Percentiles rank a stretch among this genome's conserved stretches.
Evolutionary conservation across 2,797 vertebrate genomes (phyloP).

Genomic region (Ctenopoma multispine): DNA sequence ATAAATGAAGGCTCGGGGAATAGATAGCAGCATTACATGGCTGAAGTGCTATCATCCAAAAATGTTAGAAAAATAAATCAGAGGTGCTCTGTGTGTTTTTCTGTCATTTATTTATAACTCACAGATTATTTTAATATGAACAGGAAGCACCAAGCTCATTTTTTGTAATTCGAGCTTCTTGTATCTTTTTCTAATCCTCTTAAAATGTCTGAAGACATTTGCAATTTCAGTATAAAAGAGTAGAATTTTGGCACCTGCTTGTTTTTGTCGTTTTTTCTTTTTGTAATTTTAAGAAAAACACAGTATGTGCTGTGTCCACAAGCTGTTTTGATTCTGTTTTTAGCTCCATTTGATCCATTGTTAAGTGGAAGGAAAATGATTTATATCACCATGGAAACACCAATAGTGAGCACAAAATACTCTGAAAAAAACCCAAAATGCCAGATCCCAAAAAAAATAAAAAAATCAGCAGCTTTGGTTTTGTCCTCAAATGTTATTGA

Average conservation of each 20-base stretch:
- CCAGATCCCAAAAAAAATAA: constrained; percentile 22
- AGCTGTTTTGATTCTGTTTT: constrained; percentile 60
- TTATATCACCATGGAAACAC: constrained; percentile 77
- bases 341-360: constrained; percentile 65
- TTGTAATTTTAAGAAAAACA: constrained; percentile 18
- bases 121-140: constrained; percentile 44
- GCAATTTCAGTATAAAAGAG: constrained; percentile 9
- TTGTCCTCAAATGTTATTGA: constrained; percentile 44
- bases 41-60: constrained; percentile 34
- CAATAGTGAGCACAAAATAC: constrained; percentile 40
- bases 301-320: constrained; percentile 26
- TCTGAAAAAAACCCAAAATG: constrained; percentile 53
- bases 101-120: constrained; percentile 38
- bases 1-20: constrained; percentile 67
- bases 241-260: not conserved
- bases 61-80: constrained; percentile 60
- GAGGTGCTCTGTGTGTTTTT: constrained; percentile 49
- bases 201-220: constrained; percentile 10
- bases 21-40: constrained; percentile 47
- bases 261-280: constrained; percentile 1
- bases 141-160: constrained; percentile 18
- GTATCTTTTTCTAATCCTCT: not conserved
- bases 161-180: constrained; percentile 17
- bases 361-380: constrained; percentile 59
- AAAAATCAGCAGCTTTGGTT: constrained; percentile 31